Evolutionary conservation across 2,797 vertebrate species (phyloP).

Genomic region (Mallotus villosus): DNA sequence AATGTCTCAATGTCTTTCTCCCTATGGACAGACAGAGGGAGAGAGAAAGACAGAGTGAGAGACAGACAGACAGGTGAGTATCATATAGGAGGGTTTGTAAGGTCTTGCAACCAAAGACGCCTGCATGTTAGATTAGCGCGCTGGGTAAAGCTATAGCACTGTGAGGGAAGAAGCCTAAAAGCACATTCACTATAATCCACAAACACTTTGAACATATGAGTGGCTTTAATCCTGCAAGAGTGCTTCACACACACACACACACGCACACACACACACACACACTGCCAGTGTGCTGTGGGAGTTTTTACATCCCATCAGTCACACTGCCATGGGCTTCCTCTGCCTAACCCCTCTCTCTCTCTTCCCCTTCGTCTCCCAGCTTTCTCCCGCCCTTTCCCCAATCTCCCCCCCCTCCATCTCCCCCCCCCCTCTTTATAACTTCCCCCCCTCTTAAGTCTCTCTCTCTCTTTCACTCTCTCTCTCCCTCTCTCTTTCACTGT

Average conservation of each 20-base stretch:
- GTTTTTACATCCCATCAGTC: conserved; percentile 42
- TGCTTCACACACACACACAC: background rate
- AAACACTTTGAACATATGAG: background rate
- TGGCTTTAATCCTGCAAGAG: background rate
- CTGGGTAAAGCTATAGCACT: background rate
- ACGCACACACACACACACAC: background rate
- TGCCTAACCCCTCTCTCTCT: background rate
- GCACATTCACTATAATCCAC: background rate
- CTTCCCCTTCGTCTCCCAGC: background rate
- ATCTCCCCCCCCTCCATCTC: background rate
- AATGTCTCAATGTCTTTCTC: conserved; percentile 98
- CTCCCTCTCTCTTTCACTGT: background rate
- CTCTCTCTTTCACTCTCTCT: background rate
- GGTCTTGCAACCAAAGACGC: too few species aligned
- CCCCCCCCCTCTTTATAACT: background rate
- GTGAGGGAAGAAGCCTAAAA: too few species aligned
- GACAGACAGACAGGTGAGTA: background rate
- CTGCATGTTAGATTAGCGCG: background rate
- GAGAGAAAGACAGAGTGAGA: background rate
- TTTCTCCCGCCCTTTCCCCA: background rate
- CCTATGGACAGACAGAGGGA: conserved; percentile 65
- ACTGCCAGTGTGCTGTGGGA: background rate
- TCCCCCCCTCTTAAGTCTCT: background rate
- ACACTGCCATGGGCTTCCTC: conserved; percentile 27
- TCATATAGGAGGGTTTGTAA: too few species aligned